Conservation (phyloP, 1,140 invertebrate species). For the Tribolium castaneum region DNA sequence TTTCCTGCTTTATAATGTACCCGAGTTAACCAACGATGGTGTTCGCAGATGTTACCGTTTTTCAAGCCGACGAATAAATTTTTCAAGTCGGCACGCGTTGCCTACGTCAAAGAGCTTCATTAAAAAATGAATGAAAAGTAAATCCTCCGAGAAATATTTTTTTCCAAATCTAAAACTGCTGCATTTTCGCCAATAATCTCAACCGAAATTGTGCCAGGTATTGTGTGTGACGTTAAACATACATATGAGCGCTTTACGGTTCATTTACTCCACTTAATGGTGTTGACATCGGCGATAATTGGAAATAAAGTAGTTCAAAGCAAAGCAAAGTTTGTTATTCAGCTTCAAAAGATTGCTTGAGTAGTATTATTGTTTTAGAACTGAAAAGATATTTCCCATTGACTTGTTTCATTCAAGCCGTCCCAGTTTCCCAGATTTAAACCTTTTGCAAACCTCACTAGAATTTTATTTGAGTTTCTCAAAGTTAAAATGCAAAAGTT, state of each 20-base stretch:
- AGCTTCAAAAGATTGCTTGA: not conserved
- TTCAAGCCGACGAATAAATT: not conserved
- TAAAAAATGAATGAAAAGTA: not conserved
- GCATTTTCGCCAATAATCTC: too few species aligned
- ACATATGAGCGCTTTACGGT: not conserved
- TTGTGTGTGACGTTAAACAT: too few species aligned
- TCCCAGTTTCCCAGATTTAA: too few species aligned
- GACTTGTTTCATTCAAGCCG: too few species aligned
- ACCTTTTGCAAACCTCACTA: too few species aligned
- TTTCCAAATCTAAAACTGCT: not conserved
- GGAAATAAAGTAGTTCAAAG: not conserved
- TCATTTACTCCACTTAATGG: not conserved
- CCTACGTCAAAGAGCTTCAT: not conserved
- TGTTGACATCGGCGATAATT: not conserved
- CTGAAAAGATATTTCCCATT: not conserved
- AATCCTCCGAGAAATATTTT: not conserved
- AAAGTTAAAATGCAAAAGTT: too few species aligned
- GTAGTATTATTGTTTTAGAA: not conserved
- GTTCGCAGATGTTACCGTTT: not conserved
- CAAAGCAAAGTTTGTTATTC: not conserved
- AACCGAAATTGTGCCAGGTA: too few species aligned
- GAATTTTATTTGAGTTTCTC: too few species aligned
- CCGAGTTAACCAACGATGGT: not conserved
- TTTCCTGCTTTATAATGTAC: not conserved
- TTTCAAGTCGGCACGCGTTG: not conserved